Conservation (phyloP, 2,888 invertebrate species). For the Xylophagus ater region DNA sequence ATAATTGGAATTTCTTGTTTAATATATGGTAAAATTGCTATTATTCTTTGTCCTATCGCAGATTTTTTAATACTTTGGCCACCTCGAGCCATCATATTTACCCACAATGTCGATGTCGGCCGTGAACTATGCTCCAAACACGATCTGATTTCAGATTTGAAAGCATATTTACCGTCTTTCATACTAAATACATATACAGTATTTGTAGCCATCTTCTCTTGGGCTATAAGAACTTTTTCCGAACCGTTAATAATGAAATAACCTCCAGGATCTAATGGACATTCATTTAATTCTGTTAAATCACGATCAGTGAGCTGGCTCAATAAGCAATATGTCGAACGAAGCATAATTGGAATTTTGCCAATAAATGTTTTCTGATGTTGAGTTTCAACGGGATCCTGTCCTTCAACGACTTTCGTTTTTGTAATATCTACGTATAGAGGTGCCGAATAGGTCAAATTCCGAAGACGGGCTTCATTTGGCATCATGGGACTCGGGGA, state of each 20-base stretch:
- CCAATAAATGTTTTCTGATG: slow-evolving; percentile 66
- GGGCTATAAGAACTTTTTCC: slow-evolving; percentile 96
- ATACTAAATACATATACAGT: slow-evolving; percentile 99
- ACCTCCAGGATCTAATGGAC: slow-evolving; percentile 97
- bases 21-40: slow-evolving; percentile 95
- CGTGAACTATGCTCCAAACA: slow-evolving; percentile 85
- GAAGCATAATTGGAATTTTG: slow-evolving; percentile 98
- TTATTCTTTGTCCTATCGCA: slow-evolving; percentile 96
- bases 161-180: slow-evolving; percentile 99
- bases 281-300: slow-evolving; percentile 97
- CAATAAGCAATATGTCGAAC: slow-evolving; percentile 93
- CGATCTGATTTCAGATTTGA: slow-evolving; percentile 95
- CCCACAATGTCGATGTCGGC: slow-evolving; percentile 96
- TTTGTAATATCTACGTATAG: slow-evolving; percentile 98
- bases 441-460: slow-evolving; percentile 96
- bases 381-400: slow-evolving; percentile 76
- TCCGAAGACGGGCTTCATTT: slow-evolving; percentile 93
- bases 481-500: slow-evolving; percentile 99
- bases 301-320: slow-evolving; percentile 96
- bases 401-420: slow-evolving; percentile 82
- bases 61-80: slow-evolving; percentile 98
- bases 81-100: slow-evolving; percentile 99
- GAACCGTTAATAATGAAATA: slow-evolving; percentile 99
- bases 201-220: slow-evolving; percentile 99
- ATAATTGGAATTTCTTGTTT: slow-evolving; percentile 99